These are phyloP conservation scores for Trididemnum miniatum DNA, from an alignment of 23 tunicate genomes.

Conservation along the genomic window DNA sequence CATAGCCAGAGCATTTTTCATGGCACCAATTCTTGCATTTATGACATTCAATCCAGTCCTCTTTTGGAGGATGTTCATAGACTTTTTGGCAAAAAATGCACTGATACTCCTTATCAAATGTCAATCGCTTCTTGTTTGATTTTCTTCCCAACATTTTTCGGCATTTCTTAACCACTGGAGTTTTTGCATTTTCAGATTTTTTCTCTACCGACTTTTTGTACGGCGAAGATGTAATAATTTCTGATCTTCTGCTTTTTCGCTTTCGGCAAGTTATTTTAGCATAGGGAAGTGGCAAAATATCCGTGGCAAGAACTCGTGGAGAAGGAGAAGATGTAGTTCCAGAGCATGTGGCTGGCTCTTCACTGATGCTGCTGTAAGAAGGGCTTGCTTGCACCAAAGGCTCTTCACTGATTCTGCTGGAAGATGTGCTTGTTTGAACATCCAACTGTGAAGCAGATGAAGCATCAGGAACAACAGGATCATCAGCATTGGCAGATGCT, in stretches of 20 bases:
- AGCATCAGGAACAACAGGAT: background rate
- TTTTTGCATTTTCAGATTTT: no score
- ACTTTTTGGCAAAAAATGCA: slow-evolving; percentile 1
- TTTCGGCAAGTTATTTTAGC: background rate
- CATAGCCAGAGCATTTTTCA: slow-evolving; percentile 29
- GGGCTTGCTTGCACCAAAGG: no score
- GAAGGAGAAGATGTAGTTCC: background rate
- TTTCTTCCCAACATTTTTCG: no score
- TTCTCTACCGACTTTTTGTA: background rate
- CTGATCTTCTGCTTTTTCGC: background rate
- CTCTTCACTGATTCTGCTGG: slow-evolving; percentile 12
- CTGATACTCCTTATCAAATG: no score
- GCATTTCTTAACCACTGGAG: no score
- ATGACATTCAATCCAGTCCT: slow-evolving; percentile 25
- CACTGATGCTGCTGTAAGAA: no score
- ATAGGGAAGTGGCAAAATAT: background rate
- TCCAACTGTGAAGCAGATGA: background rate
- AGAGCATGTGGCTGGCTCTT: no score
- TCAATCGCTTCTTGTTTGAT: no score
- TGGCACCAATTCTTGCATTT: slow-evolving; percentile 24
- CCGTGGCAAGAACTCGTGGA: background rate
- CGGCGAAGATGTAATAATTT: background rate
- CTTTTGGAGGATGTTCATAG: slow-evolving; percentile 17
- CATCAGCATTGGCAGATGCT: background rate
- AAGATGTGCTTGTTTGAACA: background rate